Percentiles rank a stretch among this genome's conserved stretches.
Evolutionary conservation across 53 echinoderm and acorn worm genomes (phyloP).

Genomic region (Patiria pectinifera): DNA sequence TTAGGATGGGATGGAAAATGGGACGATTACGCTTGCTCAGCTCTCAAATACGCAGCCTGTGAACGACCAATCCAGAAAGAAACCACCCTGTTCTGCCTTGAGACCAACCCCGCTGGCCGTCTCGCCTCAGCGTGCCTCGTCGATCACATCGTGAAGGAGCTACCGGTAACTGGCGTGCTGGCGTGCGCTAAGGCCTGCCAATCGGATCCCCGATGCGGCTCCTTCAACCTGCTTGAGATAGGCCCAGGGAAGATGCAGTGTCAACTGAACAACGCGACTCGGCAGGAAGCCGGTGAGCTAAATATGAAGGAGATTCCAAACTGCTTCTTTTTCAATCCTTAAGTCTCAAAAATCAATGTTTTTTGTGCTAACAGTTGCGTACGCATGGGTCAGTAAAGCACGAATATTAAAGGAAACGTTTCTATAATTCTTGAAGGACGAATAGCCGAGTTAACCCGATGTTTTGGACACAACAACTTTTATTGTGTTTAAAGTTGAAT

Average conservation of each 20-base stretch:
- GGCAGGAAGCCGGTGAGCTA: neutral
- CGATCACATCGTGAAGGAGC: constrained; percentile 29
- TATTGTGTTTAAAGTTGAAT: no score
- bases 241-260: constrained; percentile 34
- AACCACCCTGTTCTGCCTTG: neutral
- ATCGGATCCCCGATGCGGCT: constrained; percentile 27
- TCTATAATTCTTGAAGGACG: no score
- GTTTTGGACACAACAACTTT: no score
- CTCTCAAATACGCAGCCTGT: neutral
- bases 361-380: no score
- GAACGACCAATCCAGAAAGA: neutral
- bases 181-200: constrained; percentile 19
- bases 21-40: neutral
- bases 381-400: no score
- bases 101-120: constrained; percentile 5
- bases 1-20: no score
- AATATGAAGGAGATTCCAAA: neutral
- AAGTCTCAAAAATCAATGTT: neutral
- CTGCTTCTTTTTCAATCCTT: neutral
- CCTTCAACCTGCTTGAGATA: constrained; percentile 32
- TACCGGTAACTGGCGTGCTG: constrained; percentile 10
- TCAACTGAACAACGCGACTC: constrained; percentile 15
- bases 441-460: no score
- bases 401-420: no score
- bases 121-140: constrained; percentile 9